Conservation (phyloP, 2,113 vertebrate species). For the Oreotragus oreotragus region DNA sequence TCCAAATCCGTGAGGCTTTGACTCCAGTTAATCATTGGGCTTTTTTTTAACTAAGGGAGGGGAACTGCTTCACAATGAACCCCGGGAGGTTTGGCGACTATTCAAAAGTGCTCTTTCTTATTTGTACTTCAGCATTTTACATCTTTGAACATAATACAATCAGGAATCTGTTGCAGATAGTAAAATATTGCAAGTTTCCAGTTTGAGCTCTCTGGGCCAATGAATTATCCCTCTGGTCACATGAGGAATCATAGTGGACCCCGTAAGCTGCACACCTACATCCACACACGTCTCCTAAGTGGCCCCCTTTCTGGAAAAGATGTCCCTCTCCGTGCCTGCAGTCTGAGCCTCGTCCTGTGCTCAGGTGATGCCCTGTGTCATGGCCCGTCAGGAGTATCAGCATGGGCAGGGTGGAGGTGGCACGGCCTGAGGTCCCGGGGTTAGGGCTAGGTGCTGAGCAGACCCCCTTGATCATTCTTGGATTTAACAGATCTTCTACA, state of each 20-base stretch:
- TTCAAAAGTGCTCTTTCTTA: conserved; percentile 24
- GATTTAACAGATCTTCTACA: fast-evolving
- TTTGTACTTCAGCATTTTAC: not conserved
- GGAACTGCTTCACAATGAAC: not conserved
- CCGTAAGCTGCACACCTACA: not conserved
- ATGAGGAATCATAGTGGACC: fast-evolving
- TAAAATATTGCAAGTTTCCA: fast-evolving
- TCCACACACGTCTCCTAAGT: not conserved
- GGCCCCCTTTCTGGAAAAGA: not conserved
- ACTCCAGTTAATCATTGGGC: not conserved
- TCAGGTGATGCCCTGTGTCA: not conserved
- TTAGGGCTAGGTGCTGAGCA: not conserved
- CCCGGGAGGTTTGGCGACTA: not conserved
- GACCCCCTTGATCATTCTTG: not conserved
- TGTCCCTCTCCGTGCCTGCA: not conserved
- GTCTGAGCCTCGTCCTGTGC: not conserved
- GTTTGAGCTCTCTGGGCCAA: fast-evolving
- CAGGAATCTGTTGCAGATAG: not conserved
- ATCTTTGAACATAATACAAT: fast-evolving
- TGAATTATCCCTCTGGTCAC: not conserved
- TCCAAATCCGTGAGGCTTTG: not conserved
- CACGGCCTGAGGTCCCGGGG: fast-evolving
- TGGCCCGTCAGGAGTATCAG: fast-evolving
- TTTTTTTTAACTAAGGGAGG: not conserved
- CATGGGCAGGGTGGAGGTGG: no score